These are phyloP conservation scores for Mizuhopecten yessoensis DNA, from an alignment of 1,140 invertebrate species.

Conservation along the genomic window DNA sequence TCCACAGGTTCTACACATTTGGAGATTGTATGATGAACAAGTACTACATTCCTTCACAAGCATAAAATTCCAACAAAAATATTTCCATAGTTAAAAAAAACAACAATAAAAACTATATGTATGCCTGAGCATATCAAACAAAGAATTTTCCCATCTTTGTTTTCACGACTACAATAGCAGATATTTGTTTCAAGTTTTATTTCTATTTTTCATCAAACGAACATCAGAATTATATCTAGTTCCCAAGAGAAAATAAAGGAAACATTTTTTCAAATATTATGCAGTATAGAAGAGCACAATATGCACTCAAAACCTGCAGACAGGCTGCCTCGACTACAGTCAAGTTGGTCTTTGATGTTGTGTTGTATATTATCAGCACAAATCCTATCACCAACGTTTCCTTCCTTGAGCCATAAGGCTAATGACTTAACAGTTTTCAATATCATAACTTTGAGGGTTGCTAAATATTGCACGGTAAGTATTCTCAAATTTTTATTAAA, in stretches of 20 bases:
- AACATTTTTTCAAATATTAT: neutral
- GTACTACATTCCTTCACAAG: neutral
- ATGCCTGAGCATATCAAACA: neutral
- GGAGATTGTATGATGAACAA: neutral
- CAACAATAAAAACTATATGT: neutral
- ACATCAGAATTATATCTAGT: conserved; percentile 15
- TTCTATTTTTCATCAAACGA: neutral
- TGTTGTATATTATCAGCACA: conserved; percentile 3
- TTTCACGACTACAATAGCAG: neutral
- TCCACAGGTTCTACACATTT: too few relatives aligned
- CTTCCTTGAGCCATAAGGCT: neutral
- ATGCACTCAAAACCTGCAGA: neutral
- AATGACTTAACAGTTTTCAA: neutral
- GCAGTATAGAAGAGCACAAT: neutral
- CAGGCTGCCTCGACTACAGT: neutral
- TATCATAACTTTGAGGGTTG: neutral
- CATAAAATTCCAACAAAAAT: neutral
- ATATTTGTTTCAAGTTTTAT: conserved; percentile 36
- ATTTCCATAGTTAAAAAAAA: neutral
- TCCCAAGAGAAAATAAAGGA: conserved; percentile 24
- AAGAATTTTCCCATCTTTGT: conserved; percentile 7
- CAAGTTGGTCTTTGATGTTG: neutral
- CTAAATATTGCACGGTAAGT: neutral
- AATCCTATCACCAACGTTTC: neutral
- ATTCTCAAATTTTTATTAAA: neutral